These are phyloP conservation scores for Pardosa pseudoannulata DNA, from an alignment of 2,888 invertebrate species.

Conservation along the genomic window DNA sequence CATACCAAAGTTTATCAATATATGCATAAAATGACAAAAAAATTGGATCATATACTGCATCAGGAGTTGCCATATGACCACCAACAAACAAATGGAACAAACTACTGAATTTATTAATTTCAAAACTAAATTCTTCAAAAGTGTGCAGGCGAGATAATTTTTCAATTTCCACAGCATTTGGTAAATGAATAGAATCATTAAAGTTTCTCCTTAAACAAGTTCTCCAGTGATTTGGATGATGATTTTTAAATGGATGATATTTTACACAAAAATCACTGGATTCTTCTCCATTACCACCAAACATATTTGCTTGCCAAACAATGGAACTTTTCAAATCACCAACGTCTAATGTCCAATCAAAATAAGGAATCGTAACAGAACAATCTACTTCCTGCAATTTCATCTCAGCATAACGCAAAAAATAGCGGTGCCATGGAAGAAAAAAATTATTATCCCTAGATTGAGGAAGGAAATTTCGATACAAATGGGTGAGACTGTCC, in stretches of 20 bases:
- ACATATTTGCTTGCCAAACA: slow-evolving; percentile 77
- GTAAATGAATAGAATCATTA: slow-evolving; percentile 75
- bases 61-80: slow-evolving; percentile 76
- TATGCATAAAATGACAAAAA: slow-evolving; percentile 77
- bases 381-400: slow-evolving; percentile 76
- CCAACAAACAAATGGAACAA: slow-evolving; percentile 76
- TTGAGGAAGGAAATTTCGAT: slow-evolving; percentile 76
- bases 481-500: slow-evolving; percentile 76
- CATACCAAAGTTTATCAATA: slow-evolving; percentile 77
- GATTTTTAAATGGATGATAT: slow-evolving; percentile 77
- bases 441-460: slow-evolving; percentile 76
- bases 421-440: slow-evolving; percentile 77
- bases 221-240: slow-evolving; percentile 75
- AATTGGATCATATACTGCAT: slow-evolving; percentile 76
- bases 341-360: slow-evolving; percentile 77
- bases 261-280: slow-evolving; percentile 75
- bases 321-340: slow-evolving; percentile 75
- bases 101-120: slow-evolving; percentile 75
- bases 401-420: slow-evolving; percentile 76
- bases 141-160: slow-evolving; percentile 75
- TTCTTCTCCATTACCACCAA: slow-evolving; percentile 76
- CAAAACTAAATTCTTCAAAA: slow-evolving; percentile 75
- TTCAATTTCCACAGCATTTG: slow-evolving; percentile 77
- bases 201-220: slow-evolving; percentile 77
- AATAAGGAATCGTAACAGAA: slow-evolving; percentile 77